Conservation (phyloP, 2,888 invertebrate species). For the Lacanobia oleracea region DNA sequence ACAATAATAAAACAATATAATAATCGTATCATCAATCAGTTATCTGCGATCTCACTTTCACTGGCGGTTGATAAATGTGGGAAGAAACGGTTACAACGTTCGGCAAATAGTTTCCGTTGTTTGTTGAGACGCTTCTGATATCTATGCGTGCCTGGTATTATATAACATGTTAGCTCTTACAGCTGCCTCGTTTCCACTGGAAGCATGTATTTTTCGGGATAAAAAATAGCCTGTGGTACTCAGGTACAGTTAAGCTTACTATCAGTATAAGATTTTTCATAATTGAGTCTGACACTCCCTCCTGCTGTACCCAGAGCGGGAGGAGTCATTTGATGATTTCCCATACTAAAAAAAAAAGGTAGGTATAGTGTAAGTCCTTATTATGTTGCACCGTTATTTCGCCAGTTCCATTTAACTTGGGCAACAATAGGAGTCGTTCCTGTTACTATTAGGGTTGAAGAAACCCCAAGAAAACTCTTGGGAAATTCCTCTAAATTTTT, state of each 20-base stretch:
- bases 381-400: not conserved
- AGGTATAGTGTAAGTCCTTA: no score
- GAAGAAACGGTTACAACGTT: slow-evolving; percentile 47
- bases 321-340: no score
- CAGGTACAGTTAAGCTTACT: not conserved
- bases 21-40: slow-evolving; percentile 60
- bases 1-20: slow-evolving; percentile 56
- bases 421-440: no score
- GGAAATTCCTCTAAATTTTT: not conserved
- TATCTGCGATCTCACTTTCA: slow-evolving; percentile 63
- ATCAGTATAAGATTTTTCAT: no score
- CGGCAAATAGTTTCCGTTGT: slow-evolving; percentile 52
- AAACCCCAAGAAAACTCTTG: not conserved
- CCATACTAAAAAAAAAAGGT: no score
- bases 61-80: slow-evolving; percentile 50
- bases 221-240: not conserved
- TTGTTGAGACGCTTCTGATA: slow-evolving; percentile 39
- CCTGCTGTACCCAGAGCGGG: no score
- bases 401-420: no score
- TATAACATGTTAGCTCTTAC: not conserved
- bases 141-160: slow-evolving; percentile 7
- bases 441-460: not conserved
- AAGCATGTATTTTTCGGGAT: not conserved
- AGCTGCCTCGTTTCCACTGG: not conserved
- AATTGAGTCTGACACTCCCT: no score